These are phyloP conservation scores for Metalampra italica DNA, from an alignment of 2,888 invertebrate genomes.

Conservation along the genomic window DNA sequence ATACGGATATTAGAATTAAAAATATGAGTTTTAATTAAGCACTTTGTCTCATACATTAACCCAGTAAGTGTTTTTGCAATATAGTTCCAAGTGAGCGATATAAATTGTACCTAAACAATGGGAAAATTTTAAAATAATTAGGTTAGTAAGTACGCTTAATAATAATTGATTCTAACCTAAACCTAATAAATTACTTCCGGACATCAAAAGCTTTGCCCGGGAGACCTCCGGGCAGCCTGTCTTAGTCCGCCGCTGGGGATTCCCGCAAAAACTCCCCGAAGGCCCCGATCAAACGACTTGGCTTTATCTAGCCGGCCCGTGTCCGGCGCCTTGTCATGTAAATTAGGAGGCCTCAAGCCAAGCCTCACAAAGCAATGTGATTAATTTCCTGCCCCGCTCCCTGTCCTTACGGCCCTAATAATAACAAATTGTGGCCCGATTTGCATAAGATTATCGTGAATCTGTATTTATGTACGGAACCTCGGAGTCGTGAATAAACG, in stretches of 20 bases:
- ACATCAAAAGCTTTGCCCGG: no score
- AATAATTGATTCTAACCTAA: no score
- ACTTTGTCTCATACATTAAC: no score
- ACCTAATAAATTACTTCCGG: no score
- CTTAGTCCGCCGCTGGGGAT: neutral
- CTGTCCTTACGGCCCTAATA: slow-evolving; percentile 13
- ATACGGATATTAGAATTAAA: no score
- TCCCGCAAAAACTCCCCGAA: neutral
- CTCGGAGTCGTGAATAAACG: neutral
- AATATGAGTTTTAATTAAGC: no score
- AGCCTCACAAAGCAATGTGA: slow-evolving; percentile 23
- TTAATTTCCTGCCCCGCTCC: slow-evolving; percentile 16
- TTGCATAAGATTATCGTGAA: slow-evolving; percentile 20
- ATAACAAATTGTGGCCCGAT: slow-evolving; percentile 19
- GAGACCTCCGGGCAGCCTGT: no score
- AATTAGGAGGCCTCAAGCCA: slow-evolving; percentile 22
- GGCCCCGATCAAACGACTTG: neutral
- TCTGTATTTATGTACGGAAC: slow-evolving; percentile 5
- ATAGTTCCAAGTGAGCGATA: no score
- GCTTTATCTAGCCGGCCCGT: slow-evolving; percentile 24
- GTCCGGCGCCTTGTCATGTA: slow-evolving; percentile 29
- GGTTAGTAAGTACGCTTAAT: no score
- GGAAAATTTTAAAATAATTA: no score
- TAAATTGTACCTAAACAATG: no score
- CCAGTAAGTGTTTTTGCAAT: no score